Evolutionary conservation across 2,888 invertebrate species (phyloP).

Genomic region (Flexamia atlantica): DNA sequence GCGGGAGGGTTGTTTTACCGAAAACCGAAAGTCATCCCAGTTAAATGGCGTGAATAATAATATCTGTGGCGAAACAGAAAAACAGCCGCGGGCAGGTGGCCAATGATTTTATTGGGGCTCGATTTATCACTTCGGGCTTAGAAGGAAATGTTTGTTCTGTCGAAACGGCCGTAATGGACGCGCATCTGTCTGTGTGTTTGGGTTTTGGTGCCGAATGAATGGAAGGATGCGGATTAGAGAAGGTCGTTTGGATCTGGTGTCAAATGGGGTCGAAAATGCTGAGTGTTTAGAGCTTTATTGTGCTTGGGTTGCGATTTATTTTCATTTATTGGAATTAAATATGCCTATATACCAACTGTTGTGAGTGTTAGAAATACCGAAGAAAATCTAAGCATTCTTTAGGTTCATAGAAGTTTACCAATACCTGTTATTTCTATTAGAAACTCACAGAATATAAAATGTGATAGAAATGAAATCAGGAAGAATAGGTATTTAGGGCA

Average conservation of each 20-base stretch:
- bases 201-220: background rate
- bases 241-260: background rate
- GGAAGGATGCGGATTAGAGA: background rate
- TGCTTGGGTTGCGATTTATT: too few species aligned
- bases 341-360: too few species aligned
- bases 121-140: slow-evolving; percentile 32
- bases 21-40: slow-evolving; percentile 46
- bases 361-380: too few species aligned
- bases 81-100: slow-evolving; percentile 24
- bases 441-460: too few species aligned
- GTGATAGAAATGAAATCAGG: too few species aligned
- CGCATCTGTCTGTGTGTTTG: slow-evolving; percentile 23
- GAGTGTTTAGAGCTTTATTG: too few species aligned
- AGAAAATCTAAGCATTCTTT: too few species aligned
- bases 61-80: slow-evolving; percentile 19
- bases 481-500: too few species aligned
- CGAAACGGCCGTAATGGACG: slow-evolving; percentile 14
- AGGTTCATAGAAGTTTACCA: too few species aligned
- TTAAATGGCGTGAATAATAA: slow-evolving; percentile 55
- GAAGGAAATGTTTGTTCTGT: slow-evolving; percentile 13
- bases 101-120: slow-evolving; percentile 2
- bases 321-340: too few species aligned
- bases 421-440: too few species aligned
- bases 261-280: background rate
- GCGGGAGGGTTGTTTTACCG: slow-evolving; percentile 38